Evolutionary conservation across 2,113 vertebrate species (phyloP), one percentile per base, ranked within the genome.

Genomic region (Colaptes auratus): DNA sequence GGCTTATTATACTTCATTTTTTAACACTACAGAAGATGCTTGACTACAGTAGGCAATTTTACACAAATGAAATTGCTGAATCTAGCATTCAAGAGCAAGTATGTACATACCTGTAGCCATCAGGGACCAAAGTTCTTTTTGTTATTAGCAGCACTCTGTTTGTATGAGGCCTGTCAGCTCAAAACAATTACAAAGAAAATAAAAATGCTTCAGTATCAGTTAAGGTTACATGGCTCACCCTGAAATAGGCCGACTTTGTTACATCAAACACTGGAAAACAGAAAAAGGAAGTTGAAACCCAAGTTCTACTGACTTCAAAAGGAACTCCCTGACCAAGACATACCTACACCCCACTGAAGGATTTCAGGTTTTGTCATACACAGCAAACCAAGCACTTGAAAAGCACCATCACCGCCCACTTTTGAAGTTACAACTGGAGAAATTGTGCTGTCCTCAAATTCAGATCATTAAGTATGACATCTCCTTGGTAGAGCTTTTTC

Each of bases 241-340:
- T 83, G 33, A 59, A 84, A 69, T 5, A 50, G 42, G 27, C 73
- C 10, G 9, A 52, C 59, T 79, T 79, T 5, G 20, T 70, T 53
- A 74, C 15, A 66, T 42, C 52, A 74, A 94, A 70, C 39, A 74
- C 50, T 25, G n/a, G 66, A 64, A 39, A 73, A 46, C 0, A 48
- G 21, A 30, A 86, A 90, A 91, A 90, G 90, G n/a, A 27, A 69
- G 35, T 28, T 24, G n/a, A 91, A 96, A 70, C 73, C 31, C 55
- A 92, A 56, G n/a, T 88, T 66, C 24, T 46, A 79, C 7, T 1
- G 0, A 52, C 56, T 77, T 82, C 63, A 91, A 53, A 87, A 80
- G n/a, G 72, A 75, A 63, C 17, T 24, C 73, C 60, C 17, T 16
- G 16, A 87, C 12, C 8, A 67, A 80, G 52, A 59, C 9, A 16